Percentiles rank a stretch among this genome's conserved stretches.
phyloP scores from a whole-genome alignment of 2,888 invertebrate genomes.

The Sphaerophoria taeniata region DNA sequence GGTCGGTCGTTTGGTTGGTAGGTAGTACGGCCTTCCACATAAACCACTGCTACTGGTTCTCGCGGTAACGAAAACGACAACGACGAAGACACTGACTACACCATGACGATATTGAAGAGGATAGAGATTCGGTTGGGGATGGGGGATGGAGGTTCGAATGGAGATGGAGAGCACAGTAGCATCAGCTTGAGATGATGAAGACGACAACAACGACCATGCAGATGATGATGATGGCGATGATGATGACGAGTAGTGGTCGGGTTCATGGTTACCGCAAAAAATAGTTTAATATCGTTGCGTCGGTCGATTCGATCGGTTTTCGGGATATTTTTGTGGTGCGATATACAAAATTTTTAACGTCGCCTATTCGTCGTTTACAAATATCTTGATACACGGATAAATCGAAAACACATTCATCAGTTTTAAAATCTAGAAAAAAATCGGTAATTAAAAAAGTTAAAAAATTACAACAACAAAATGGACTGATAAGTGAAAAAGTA shows the following conservation, averaged over 20 bases:
- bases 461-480: too few species aligned
- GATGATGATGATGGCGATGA: slow-evolving; percentile 75
- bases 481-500: too few species aligned
- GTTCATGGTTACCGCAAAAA: slow-evolving; percentile 83
- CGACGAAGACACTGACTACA: slow-evolving; percentile 67
- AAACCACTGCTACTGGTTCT: slow-evolving; percentile 83
- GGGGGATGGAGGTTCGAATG: slow-evolving; percentile 71
- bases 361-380: background rate
- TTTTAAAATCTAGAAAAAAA: background rate
- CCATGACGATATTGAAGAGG: slow-evolving; percentile 73
- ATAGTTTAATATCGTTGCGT: slow-evolving; percentile 83
- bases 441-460: slow-evolving; percentile 7
- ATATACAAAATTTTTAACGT: slow-evolving; percentile 24
- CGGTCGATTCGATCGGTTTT: slow-evolving; percentile 81
- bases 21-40: slow-evolving; percentile 77
- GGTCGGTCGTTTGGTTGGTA: slow-evolving; percentile 75
- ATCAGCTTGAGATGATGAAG: slow-evolving; percentile 70
- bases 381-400: background rate
- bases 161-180: slow-evolving; percentile 37
- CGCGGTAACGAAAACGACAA: slow-evolving; percentile 79
- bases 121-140: slow-evolving; percentile 45
- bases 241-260: slow-evolving; percentile 81
- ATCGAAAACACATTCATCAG: slow-evolving; percentile 5
- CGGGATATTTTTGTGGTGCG: slow-evolving; percentile 52
- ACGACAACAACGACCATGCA: slow-evolving; percentile 75